Evolutionary conservation across 2,888 invertebrate genomes (phyloP).

Genomic region (Aspidapion aeneum): DNA sequence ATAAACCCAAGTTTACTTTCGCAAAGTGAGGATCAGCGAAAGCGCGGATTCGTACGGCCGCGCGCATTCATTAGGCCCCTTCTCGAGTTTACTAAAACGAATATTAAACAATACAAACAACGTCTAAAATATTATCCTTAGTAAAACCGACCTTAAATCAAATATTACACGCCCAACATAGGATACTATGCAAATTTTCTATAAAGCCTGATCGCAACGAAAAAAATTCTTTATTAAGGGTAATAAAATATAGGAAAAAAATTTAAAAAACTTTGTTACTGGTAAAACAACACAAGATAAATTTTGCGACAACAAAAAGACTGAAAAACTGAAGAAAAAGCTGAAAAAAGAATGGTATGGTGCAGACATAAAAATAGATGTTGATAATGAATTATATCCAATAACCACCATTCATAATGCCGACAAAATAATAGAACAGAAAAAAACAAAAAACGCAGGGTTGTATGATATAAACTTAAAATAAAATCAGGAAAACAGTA

Average conservation of each 20-base stretch:
- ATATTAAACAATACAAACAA: slow-evolving; percentile 43
- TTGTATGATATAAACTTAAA: too few relatives aligned
- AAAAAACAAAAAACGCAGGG: too few relatives aligned
- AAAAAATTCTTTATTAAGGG: too few relatives aligned
- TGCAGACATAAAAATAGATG: too few relatives aligned
- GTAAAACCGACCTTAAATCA: slow-evolving; percentile 30
- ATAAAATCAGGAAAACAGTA: too few relatives aligned
- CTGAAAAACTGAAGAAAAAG: too few relatives aligned
- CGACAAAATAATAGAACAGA: too few relatives aligned
- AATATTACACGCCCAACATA: slow-evolving; percentile 21
- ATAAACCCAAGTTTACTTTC: neutral
- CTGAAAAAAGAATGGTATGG: too few relatives aligned
- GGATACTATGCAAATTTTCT: slow-evolving; percentile 24
- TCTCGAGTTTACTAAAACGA: slow-evolving; percentile 39
- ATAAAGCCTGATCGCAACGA: neutral
- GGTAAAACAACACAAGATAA: too few relatives aligned
- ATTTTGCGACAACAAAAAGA: too few relatives aligned
- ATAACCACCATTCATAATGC: too few relatives aligned
- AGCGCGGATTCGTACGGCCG: slow-evolving; percentile 33
- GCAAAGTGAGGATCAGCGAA: slow-evolving; percentile 4
- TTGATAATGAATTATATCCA: too few relatives aligned
- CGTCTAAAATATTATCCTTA: slow-evolving; percentile 38
- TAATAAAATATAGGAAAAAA: slow-evolving; percentile 16
- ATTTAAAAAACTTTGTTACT: slow-evolving; percentile 14
- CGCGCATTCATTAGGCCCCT: slow-evolving; percentile 40